Base-by-base conservation (phyloP, 2,888 invertebrate genomes). In the Catocala sponsa region DNA sequence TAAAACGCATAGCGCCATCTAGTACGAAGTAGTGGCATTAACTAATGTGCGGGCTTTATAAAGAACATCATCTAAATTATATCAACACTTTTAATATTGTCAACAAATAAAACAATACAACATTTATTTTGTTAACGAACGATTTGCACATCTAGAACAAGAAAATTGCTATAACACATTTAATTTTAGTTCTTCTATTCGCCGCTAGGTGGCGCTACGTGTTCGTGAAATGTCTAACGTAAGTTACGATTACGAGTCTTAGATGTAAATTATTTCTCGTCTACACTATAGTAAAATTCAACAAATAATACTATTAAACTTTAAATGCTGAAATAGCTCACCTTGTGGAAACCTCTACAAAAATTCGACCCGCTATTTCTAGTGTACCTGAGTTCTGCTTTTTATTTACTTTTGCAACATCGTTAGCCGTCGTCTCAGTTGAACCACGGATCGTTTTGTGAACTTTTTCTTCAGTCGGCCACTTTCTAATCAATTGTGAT, bases 401-500 rank as follows among this genome's bases (percentile, higher is more conserved):
- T 59, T 42, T 43, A 33, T 41, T 53, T 38, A 5, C 53, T 48
- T 35, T 41, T 11, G 42, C 43, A 12, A 43, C 35, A 25, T 74
- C 48, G 63, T 66, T 74, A 70, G 46, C 13, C 54, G 56, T 47
- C 56, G 52, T 44, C 33, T 66, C 51, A 53, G 52, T 58, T 59
- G 59, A 55, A 65, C 63, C 51, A 63, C 60, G 48, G 64, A 64
- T 55, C 50, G 57, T 63, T 72, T 63, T 63, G 48, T 64, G 63
- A 71, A 63, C 47, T 67, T 78, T 72, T 76, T 76, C 53, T 49
- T 47, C 54, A 53, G 56, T 53, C 52, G 44, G 52, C 58, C 67
- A 76, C 77, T 77, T 77, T 77, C 77, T 79, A 77, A 79, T 79
- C 77, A 72, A 76, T 79, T 76, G 79, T 76, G 67, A 79, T 68